These are phyloP conservation scores for Tiliqua scincoides DNA, from an alignment of 2,113 vertebrate genomes.

Conservation along the genomic window DNA sequence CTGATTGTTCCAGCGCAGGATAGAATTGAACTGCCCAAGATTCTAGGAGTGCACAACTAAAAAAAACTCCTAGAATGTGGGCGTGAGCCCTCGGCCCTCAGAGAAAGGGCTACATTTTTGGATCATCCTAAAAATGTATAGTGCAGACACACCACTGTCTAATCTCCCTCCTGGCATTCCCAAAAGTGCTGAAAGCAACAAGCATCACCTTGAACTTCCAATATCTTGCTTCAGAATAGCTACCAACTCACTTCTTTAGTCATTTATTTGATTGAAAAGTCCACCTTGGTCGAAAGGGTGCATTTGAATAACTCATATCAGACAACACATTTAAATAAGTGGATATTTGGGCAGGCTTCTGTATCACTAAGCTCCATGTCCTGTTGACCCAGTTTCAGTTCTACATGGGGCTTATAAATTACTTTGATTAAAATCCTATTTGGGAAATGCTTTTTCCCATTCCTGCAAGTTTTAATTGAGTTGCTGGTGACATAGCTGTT, in stretches of 20 bases:
- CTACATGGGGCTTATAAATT: slow-evolving; percentile 48
- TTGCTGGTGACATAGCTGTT: slow-evolving; percentile 58
- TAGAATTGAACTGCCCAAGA: too few relatives aligned
- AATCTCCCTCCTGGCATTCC: slow-evolving; percentile 20
- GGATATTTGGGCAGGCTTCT: slow-evolving; percentile 45
- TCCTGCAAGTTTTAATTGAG: slow-evolving; percentile 56
- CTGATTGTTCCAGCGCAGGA: too few relatives aligned
- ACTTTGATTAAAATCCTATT: slow-evolving; percentile 51
- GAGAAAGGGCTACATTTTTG: too few relatives aligned
- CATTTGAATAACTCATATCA: too few relatives aligned
- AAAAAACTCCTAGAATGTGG: too few relatives aligned
- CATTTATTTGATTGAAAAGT: slow-evolving; percentile 65
- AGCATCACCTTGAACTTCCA: slow-evolving; percentile 41
- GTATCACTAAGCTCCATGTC: slow-evolving; percentile 41
- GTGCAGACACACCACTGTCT: slow-evolving; percentile 16
- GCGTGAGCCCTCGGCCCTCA: too few relatives aligned
- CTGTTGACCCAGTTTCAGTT: slow-evolving; percentile 56
- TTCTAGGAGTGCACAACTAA: too few relatives aligned
- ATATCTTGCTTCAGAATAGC: slow-evolving; percentile 40
- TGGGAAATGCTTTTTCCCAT: slow-evolving; percentile 46
- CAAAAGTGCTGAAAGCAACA: slow-evolving; percentile 34
- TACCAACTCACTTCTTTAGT: slow-evolving; percentile 54
- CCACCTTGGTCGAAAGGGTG: slow-evolving; percentile 34
- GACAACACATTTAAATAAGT: slow-evolving; percentile 16
- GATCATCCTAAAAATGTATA: too few relatives aligned